Evolutionary conservation across 2,113 vertebrate genomes (phyloP), one percentile per base, ranked within the genome.

Genomic region (Cyanoramphus novaezelandiae): DNA sequence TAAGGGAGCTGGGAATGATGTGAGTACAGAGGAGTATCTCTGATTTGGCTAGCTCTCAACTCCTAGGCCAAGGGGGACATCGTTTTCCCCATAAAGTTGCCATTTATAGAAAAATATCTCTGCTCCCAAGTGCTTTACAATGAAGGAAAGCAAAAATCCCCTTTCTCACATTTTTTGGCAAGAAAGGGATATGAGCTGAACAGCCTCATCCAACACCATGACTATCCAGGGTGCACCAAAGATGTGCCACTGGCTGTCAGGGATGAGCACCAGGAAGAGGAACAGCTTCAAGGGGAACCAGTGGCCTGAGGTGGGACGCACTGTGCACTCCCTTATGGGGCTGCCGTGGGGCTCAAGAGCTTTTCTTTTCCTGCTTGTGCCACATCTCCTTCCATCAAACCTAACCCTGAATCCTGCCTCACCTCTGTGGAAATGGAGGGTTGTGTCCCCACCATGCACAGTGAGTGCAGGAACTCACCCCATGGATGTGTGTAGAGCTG

Each of bases 261-360:
- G 19, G 49, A 24, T 11, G 35, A 67, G 9, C 28, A 60, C 4
- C 14, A 70, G 41, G 24, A 52, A 6, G 27, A 74, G 35, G 3
- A 87, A 31, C 35, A 74, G 10, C 37, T 87, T 65, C 44, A 44
- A 67, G 35, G 5, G 24, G 20, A 90, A 6, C 10, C 64, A 59
- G 17, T 19, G 28, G 25, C 11, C 31, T 1, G 2, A 80, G 37
- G 27, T 90, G 46, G 13, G 43, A 59, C 7, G 29, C 12, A 6
- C 5, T 0, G 0, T 25, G 35, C 14, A 17, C 24, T 46, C 12
- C 7, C 18, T 52, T 47, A 23, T 0, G 1, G 0, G 1, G 39
- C 39, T 67, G 39, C 59, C 35, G 44, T 0, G 4, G 31, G 6
- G 10, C 15, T 69, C 31, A 37, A 64, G 47, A 16, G 43, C 35